Evolutionary conservation across 2,888 invertebrate genomes (phyloP).

Genomic region (Callyntrura sp.): DNA sequence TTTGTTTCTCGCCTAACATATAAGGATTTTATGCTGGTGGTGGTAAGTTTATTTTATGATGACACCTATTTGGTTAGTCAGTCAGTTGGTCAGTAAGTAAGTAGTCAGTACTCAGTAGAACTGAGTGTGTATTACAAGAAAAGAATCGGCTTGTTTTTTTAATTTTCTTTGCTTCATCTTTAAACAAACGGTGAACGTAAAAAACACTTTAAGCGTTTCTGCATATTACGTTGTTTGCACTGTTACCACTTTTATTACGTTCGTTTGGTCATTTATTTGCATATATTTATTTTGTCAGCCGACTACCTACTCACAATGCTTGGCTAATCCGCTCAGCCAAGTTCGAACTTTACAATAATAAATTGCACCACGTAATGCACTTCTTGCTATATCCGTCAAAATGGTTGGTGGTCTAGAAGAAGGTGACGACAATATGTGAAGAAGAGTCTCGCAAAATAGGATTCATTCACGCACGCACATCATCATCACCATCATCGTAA

Average conservation of each 20-base stretch:
- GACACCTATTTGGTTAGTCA: slow-evolving; percentile 33
- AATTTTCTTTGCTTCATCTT: slow-evolving; percentile 1
- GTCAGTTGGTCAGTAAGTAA: slow-evolving; percentile 37
- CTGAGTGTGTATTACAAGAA: not conserved
- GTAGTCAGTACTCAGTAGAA: no score
- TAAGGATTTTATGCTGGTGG: slow-evolving; percentile 8
- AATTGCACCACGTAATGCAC: not conserved
- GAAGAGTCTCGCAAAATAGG: not conserved
- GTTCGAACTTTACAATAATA: not conserved
- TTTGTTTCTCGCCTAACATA: not conserved
- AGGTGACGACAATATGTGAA: not conserved
- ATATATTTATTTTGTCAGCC: slow-evolving; percentile 11
- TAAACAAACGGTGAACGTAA: not conserved
- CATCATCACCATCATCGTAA: not conserved
- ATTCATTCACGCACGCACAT: slow-evolving; percentile 19
- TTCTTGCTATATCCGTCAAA: not conserved
- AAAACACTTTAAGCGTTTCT: not conserved
- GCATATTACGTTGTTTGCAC: not conserved
- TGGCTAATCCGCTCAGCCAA: not conserved
- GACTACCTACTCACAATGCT: not conserved
- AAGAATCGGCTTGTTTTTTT: slow-evolving; percentile 11
- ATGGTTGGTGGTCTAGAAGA: not conserved
- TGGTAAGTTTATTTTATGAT: slow-evolving; percentile 38
- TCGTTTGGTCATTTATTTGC: slow-evolving; percentile 26
- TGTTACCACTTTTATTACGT: not conserved